These are phyloP conservation scores for Bubo bubo DNA, from an alignment of 2,113 vertebrate species.

Conservation along the genomic window DNA sequence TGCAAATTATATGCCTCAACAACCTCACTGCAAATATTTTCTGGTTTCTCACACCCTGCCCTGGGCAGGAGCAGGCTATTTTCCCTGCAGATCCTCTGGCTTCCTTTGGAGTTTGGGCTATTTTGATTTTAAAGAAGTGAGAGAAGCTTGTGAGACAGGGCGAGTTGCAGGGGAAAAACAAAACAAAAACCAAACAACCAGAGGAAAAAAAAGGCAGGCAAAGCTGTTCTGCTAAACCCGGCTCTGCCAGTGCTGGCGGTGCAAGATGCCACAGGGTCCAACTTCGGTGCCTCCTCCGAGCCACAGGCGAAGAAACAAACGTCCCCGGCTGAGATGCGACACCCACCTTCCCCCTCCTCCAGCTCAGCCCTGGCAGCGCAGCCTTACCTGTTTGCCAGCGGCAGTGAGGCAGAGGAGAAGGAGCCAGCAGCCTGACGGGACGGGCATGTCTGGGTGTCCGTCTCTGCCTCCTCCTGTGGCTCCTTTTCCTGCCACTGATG, in stretches of 20 bases:
- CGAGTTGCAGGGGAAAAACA: background rate
- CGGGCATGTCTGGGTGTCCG: constrained; percentile 24
- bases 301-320: background rate
- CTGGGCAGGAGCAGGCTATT: background rate
- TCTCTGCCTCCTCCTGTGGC: constrained; percentile 16
- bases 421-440: constrained; percentile 34
- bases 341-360: background rate
- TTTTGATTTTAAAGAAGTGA: background rate
- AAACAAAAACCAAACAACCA: background rate
- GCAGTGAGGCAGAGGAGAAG: constrained; percentile 17
- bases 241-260: background rate
- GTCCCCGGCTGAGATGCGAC: background rate
- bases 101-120: background rate
- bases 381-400: constrained; percentile 48
- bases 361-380: background rate
- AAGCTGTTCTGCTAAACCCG: background rate
- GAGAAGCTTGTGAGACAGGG: background rate
- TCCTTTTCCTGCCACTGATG: constrained; percentile 33
- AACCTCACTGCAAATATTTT: constrained; percentile 14
- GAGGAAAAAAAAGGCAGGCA: background rate
- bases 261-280: background rate
- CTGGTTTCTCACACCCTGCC: constrained; percentile 29
- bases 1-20: constrained; percentile 43
- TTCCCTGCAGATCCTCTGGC: background rate
- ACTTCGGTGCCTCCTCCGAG: background rate